phyloP scores from a whole-genome alignment of 2,797 vertebrate genomes.

The Bryconaethiops microstoma region DNA sequence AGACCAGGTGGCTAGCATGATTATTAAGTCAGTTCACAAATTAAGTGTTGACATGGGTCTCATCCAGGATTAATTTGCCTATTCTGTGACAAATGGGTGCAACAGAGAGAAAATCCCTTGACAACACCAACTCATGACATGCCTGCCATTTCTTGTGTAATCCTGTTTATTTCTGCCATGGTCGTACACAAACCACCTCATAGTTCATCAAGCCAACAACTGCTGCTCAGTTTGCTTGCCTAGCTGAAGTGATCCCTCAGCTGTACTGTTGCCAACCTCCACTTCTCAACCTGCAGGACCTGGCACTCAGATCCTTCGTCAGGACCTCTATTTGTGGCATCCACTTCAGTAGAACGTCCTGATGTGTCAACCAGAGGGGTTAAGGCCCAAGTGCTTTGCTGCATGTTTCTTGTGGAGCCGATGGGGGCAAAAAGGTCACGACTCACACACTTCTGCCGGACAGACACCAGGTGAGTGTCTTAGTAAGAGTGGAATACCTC shows the following conservation, averaged over 20 bases:
- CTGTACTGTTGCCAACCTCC: neutral
- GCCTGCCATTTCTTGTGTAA: constrained; percentile 26
- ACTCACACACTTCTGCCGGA: constrained; percentile 79
- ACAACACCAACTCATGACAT: constrained; percentile 30
- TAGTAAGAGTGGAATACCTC: neutral
- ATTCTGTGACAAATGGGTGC: constrained; percentile 34
- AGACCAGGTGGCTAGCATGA: constrained; percentile 28
- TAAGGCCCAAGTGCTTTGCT: constrained; percentile 72
- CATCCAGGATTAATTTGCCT: constrained; percentile 15
- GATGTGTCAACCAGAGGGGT: constrained; percentile 65
- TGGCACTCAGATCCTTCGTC: constrained; percentile 76
- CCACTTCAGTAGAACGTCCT: constrained; percentile 72
- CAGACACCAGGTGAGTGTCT: constrained; percentile 74
- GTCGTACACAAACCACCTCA: constrained; percentile 14
- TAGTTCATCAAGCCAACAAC: neutral
- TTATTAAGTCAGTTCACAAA: constrained; percentile 18
- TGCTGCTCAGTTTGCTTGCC: neutral
- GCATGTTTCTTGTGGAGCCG: constrained; percentile 80
- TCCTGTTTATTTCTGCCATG: constrained; percentile 33
- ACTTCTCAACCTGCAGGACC: constrained; percentile 65
- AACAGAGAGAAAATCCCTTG: constrained; percentile 28
- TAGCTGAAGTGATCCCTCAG: neutral
- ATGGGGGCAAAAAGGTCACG: constrained; percentile 71
- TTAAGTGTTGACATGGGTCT: constrained; percentile 6
- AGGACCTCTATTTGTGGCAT: constrained; percentile 75